These are phyloP conservation scores for Cavia aperea DNA, from an alignment of 2,113 vertebrate genomes.

Conservation along the genomic window DNA sequence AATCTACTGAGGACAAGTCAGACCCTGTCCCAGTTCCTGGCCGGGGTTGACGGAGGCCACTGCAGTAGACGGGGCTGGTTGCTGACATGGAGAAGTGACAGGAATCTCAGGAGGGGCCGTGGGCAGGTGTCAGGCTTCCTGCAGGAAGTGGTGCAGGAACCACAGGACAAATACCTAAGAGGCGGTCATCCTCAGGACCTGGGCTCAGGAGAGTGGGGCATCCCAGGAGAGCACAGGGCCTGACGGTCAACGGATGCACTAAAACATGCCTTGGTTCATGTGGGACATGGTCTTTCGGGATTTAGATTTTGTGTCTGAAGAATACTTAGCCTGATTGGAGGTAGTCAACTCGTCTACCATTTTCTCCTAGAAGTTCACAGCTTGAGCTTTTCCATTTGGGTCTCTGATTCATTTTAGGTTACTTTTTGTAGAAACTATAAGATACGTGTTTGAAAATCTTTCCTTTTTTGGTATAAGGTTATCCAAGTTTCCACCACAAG, in stretches of 20 bases:
- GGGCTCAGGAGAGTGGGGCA: background rate
- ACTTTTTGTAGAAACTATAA: background rate
- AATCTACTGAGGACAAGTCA: background rate
- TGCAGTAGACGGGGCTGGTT: background rate
- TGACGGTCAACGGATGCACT: background rate
- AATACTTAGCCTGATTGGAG: background rate
- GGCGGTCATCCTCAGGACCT: background rate
- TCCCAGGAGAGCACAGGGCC: background rate
- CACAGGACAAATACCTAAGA: background rate
- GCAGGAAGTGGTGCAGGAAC: background rate
- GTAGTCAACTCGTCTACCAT: background rate
- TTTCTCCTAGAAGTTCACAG: slow-evolving; percentile 1
- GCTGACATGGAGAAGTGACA: background rate
- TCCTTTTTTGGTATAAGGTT: background rate
- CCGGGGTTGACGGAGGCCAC: background rate
- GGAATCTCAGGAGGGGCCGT: background rate
- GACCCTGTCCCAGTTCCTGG: background rate
- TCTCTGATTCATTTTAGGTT: background rate
- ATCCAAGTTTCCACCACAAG: background rate
- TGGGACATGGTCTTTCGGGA: background rate
- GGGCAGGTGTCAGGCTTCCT: background rate
- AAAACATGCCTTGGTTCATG: background rate
- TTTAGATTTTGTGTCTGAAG: background rate
- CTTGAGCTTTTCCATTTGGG: background rate
- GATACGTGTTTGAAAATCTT: background rate